phyloP scores from a whole-genome alignment of 1,140 invertebrate genomes.

The Calosoma granatense region DNA sequence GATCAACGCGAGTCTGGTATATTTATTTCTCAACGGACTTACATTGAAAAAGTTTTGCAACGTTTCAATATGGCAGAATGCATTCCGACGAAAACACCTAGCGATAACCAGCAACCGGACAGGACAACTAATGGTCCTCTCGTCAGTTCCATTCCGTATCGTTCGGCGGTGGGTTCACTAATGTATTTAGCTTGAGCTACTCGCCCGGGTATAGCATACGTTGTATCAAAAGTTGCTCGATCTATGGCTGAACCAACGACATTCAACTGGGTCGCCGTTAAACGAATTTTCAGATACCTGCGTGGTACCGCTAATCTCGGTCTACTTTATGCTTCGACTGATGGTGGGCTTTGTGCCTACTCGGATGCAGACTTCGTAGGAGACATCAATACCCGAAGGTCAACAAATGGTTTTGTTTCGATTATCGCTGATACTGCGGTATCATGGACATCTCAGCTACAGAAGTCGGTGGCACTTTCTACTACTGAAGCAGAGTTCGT shows the following conservation, averaged over 20 bases:
- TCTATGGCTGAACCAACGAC: neutral
- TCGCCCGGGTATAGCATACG: constrained; percentile 33
- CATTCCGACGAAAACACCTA: constrained; percentile 23
- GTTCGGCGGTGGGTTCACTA: constrained; percentile 31
- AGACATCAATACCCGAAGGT: constrained; percentile 24
- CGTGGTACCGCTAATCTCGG: too few relatives aligned
- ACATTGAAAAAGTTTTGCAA: constrained; percentile 20
- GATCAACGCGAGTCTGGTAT: constrained; percentile 15
- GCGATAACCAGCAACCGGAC: constrained; percentile 9
- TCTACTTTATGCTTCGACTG: too few relatives aligned
- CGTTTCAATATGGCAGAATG: constrained; percentile 23
- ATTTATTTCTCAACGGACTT: constrained; percentile 20
- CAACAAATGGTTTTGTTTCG: constrained; percentile 23
- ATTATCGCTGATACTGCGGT: constrained; percentile 23
- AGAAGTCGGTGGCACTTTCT: constrained; percentile 27
- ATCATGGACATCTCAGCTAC: constrained; percentile 30
- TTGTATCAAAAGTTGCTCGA: neutral
- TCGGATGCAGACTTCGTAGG: constrained; percentile 29
- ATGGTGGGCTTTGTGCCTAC: constrained; percentile 17
- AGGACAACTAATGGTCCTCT: neutral
- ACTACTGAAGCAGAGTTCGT: constrained; percentile 37
- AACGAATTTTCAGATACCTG: constrained; percentile 28
- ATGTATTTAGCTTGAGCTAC: constrained; percentile 33
- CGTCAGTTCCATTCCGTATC: constrained; percentile 22
- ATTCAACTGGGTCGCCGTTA: neutral